Evolutionary conservation across 1,140 invertebrate genomes (phyloP), one percentile per base, ranked within the genome.

Genomic region (Drosophila watanabei): DNA sequence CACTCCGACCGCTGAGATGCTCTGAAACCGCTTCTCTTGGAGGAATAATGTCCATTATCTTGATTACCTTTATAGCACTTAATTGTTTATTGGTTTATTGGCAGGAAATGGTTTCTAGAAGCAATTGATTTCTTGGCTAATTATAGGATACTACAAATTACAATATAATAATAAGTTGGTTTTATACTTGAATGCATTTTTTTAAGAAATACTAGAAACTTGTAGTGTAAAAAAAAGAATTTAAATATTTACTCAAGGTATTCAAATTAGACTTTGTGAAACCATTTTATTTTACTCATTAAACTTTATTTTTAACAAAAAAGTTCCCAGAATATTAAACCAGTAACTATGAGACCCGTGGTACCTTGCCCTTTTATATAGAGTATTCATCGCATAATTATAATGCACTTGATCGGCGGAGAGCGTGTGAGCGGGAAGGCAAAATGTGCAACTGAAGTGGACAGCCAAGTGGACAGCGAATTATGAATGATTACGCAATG

Each of bases 401-500:
- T 79, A 63, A 63, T 79, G 76, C 76, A 79, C 75, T 73, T 63
- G 66, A 70, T 73, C 56, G 33, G 46, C 68, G 37, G 37, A 43
- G 54, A 58, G 68, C 24, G 48, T 37, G 68, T 14, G 78, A 80
- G 60, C 51, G 45, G 52, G 61, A 46, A 51, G 71, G 51, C 37
- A 56, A 48, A 66, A 70, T 69, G 82, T 88, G 85, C 84, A 88
- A 83, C 69, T 90, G 70, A 89, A 89, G 85, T 89, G 85, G 86
- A 89, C 79, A 89, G 82, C 49, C 82, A 90, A 89, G 85, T 89
- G 85, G 86, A 90, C 85, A 81, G 69, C 86, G 84, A 90, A 86
- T 89, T 89, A 90, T 90, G 85, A 85, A 54, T 66, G 85, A 81
- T 88, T 88, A 88, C 80, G 84, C 77, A 88, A 88, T 80, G 70